These are phyloP conservation scores for Nannoperca australis DNA, from an alignment of 2,797 vertebrate genomes.

Conservation along the genomic window DNA sequence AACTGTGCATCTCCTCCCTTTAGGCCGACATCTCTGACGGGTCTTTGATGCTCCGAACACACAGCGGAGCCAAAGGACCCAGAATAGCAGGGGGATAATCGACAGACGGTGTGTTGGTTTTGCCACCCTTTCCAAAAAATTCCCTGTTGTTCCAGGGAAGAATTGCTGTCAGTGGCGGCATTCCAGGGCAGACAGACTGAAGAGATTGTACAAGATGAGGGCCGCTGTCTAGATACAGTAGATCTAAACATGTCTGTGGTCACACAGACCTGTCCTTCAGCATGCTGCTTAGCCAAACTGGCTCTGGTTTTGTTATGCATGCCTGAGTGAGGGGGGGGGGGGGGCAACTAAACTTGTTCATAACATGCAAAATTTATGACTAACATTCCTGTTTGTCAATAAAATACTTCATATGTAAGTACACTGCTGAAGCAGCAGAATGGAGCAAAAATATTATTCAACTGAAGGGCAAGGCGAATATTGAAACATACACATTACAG, in stretches of 20 bases:
- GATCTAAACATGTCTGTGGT: constrained; percentile 72
- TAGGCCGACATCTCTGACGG: constrained; percentile 50
- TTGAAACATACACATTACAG: constrained; percentile 13
- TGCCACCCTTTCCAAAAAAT: constrained; percentile 75
- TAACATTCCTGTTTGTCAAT: constrained; percentile 23
- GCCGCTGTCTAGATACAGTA: constrained; percentile 53
- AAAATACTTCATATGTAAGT: constrained; percentile 28
- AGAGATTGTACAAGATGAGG: constrained; percentile 65
- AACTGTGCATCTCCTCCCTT: constrained; percentile 68
- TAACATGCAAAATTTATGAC: constrained; percentile 26
- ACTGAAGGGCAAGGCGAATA: neutral
- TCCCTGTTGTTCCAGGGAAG: constrained; percentile 74
- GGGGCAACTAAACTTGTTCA: constrained; percentile 30
- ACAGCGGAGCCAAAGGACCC: constrained; percentile 71
- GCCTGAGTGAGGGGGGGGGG: constrained; percentile 3
- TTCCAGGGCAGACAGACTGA: constrained; percentile 72
- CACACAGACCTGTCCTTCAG: constrained; percentile 69
- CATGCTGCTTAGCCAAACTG: constrained; percentile 31
- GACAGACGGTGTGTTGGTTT: constrained; percentile 79
- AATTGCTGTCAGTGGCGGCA: constrained; percentile 64
- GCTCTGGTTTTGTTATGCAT: constrained; percentile 28
- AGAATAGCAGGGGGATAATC: constrained; percentile 75
- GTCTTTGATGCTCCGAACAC: constrained; percentile 74
- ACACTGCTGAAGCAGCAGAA: neutral
- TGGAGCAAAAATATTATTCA: constrained; percentile 4